These are phyloP conservation scores for Agrochola macilenta DNA, from an alignment of 2,888 invertebrate genomes.

Conservation along the genomic window DNA sequence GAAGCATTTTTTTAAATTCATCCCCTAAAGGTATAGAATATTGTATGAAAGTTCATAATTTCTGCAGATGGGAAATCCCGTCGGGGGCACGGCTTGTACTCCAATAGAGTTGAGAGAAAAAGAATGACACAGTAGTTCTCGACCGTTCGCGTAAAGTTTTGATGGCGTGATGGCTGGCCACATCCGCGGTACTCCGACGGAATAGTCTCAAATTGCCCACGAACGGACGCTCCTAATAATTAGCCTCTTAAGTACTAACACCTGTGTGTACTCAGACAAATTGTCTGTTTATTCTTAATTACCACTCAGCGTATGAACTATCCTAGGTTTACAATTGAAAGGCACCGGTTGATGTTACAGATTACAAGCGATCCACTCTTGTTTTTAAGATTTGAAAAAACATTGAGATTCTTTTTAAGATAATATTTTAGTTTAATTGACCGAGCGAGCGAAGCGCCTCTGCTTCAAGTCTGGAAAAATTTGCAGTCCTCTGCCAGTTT, in stretches of 20 bases:
- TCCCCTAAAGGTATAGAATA: too few species aligned
- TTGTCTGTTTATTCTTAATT: constrained; percentile 46
- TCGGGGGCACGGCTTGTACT: too few species aligned
- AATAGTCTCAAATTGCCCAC: constrained; percentile 63
- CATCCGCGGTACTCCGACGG: constrained; percentile 53
- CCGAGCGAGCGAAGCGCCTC: too few species aligned
- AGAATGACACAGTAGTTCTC: constrained; percentile 26
- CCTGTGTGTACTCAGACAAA: constrained; percentile 29
- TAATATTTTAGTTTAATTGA: not conserved
- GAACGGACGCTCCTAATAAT: constrained; percentile 51
- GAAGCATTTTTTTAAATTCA: not conserved
- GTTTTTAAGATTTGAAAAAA: not conserved
- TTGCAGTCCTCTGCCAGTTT: too few species aligned
- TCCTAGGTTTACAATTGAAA: not conserved
- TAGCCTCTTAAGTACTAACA: constrained; percentile 39
- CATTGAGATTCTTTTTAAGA: not conserved
- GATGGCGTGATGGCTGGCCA: constrained; percentile 51
- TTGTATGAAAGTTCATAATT: not conserved
- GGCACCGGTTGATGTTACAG: not conserved
- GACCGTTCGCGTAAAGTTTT: constrained; percentile 43
- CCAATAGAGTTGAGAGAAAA: too few species aligned
- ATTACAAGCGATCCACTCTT: not conserved
- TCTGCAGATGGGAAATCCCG: too few species aligned
- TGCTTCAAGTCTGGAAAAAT: too few species aligned
- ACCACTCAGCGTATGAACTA: constrained; percentile 6